A percentile compares a stretch with the other conserved stretches of the same genome.
Evolutionary conservation across 2,888 invertebrate species (phyloP).

Genomic region (Crocallis elinguaria): DNA sequence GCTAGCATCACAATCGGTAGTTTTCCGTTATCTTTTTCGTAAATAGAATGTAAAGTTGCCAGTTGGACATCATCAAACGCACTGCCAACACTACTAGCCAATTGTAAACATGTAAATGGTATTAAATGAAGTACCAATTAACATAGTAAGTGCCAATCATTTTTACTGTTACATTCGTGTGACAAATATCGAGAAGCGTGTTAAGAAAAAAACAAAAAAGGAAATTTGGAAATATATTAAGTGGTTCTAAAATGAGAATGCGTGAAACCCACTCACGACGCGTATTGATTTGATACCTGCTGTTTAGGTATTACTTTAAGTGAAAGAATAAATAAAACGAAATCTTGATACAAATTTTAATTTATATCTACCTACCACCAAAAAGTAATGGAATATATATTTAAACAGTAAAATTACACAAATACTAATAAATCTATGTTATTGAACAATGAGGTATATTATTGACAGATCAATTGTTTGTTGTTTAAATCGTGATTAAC

Average conservation of each 20-base stretch:
- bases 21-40: slow-evolving; percentile 13
- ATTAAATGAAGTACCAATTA: slow-evolving; percentile 74
- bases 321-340: no score
- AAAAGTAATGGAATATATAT: no score
- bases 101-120: slow-evolving; percentile 51
- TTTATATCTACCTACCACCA: no score
- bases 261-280: slow-evolving; percentile 26
- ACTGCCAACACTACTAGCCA: slow-evolving; percentile 57
- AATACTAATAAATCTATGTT: no score
- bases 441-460: no score
- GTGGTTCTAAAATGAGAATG: slow-evolving; percentile 14
- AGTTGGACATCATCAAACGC: slow-evolving; percentile 54
- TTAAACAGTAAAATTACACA: no score
- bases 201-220: slow-evolving; percentile 55
- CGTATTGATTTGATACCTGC: no score
- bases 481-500: no score
- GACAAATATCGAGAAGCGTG: slow-evolving; percentile 33
- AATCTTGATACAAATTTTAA: no score
- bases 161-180: slow-evolving; percentile 67
- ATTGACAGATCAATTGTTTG: no score
- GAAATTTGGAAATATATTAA: slow-evolving; percentile 38
- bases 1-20: not conserved
- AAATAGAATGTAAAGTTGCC: slow-evolving; percentile 49
- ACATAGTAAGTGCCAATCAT: slow-evolving; percentile 67
- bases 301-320: no score